A percentile compares a stretch with the other conserved stretches of the same genome.
phyloP scores from a whole-genome alignment of 2,888 invertebrate species.

The Perizoma affinitatum region DNA sequence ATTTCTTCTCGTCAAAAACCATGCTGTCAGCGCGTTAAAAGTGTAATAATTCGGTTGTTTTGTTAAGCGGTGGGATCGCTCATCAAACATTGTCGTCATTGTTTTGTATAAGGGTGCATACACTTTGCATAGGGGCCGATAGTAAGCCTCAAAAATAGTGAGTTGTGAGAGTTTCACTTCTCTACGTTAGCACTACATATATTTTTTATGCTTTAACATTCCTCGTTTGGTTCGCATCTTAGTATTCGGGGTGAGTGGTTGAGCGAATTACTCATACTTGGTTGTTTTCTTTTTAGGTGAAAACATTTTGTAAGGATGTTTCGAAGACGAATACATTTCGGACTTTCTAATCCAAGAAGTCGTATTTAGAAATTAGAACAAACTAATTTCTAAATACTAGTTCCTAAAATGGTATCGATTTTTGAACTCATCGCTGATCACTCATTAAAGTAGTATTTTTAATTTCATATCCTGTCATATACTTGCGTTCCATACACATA shows the following conservation, averaged over 20 bases:
- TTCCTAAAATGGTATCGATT: no score
- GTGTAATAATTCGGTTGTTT: neutral
- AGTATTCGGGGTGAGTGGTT: slow-evolving; percentile 34
- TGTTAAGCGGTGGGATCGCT: neutral
- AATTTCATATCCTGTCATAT: no score
- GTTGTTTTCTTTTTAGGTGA: slow-evolving; percentile 37
- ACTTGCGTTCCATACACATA: no score
- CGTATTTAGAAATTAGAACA: no score
- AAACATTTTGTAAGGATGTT: slow-evolving; percentile 15
- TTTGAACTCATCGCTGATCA: no score
- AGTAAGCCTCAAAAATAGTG: neutral
- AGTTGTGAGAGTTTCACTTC: slow-evolving; percentile 1
- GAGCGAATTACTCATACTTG: slow-evolving; percentile 39
- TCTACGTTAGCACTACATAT: neutral
- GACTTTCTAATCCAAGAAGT: slow-evolving; percentile 1
- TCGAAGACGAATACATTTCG: slow-evolving; percentile 1
- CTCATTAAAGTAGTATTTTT: no score
- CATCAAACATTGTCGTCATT: neutral
- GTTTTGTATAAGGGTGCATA: no score
- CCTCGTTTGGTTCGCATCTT: slow-evolving; percentile 33
- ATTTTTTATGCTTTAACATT: slow-evolving; percentile 32
- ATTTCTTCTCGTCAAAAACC: no score
- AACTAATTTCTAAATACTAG: no score
- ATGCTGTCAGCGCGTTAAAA: neutral
- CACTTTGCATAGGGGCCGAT: no score